phyloP scores from a whole-genome alignment of 2,797 vertebrate species.

The Glossophaga mutica region DNA sequence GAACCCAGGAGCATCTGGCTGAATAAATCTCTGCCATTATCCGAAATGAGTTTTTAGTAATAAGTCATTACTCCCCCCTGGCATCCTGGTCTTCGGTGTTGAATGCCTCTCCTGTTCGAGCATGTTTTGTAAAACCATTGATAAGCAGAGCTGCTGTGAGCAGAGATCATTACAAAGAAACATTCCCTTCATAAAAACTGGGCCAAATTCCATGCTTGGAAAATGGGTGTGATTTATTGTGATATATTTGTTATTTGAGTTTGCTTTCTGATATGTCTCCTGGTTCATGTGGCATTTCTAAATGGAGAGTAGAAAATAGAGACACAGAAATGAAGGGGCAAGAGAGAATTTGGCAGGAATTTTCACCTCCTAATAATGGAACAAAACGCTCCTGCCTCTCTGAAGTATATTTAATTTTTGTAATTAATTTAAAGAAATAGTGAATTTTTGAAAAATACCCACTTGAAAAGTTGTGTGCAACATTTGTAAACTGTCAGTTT shows the following conservation, averaged over 20 bases:
- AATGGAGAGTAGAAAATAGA: background rate
- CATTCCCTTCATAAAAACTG: background rate
- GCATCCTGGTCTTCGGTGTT: background rate
- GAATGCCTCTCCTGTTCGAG: background rate
- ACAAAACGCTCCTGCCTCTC: background rate
- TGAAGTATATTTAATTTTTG: constrained; percentile 17
- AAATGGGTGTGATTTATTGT: background rate
- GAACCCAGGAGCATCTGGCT: background rate
- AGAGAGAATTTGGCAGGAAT: background rate
- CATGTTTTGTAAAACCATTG: background rate
- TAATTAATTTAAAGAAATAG: constrained; percentile 24
- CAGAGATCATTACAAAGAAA: constrained; percentile 4
- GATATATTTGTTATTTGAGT: background rate
- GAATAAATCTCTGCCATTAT: background rate
- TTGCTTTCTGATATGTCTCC: background rate
- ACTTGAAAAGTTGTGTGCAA: background rate
- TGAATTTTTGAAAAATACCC: background rate
- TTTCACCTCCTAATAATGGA: background rate
- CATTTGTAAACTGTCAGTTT: background rate
- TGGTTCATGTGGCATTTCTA: background rate
- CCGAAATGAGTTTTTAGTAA: background rate
- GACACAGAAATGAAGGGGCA: background rate
- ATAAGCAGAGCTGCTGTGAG: background rate
- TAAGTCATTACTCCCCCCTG: background rate
- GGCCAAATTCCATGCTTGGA: background rate